Conservation (phyloP, 2,113 vertebrate species). For the Halichoeres trimaculatus region DNA sequence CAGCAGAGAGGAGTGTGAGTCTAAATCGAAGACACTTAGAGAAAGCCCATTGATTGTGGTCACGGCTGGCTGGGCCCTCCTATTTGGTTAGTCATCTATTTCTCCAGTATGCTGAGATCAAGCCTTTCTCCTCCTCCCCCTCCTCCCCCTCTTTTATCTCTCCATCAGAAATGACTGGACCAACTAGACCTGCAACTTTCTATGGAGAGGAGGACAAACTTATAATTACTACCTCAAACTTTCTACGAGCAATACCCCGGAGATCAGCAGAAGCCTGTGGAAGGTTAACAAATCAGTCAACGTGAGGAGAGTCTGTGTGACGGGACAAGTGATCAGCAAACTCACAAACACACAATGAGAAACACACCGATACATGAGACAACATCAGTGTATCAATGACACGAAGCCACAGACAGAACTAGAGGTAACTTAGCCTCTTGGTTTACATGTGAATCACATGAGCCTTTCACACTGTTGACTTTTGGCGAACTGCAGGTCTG, state of each 20-base stretch:
- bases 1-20: slow-evolving; percentile 64
- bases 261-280: slow-evolving; percentile 15
- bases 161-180: slow-evolving; percentile 67
- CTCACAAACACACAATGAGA: not conserved
- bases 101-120: slow-evolving; percentile 82
- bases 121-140: slow-evolving; percentile 48
- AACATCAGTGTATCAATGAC: not conserved
- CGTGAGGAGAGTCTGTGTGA: not conserved
- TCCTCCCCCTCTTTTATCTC: slow-evolving; percentile 56
- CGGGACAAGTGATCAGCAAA: not conserved
- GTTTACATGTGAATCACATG: too few relatives aligned
- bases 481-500: too few relatives aligned
- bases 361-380: not conserved
- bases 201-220: slow-evolving; percentile 48
- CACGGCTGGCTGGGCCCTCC: slow-evolving; percentile 84
- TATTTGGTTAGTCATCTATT: slow-evolving; percentile 89
- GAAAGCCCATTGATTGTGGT: slow-evolving; percentile 87
- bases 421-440: too few relatives aligned
- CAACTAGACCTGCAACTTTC: slow-evolving; percentile 64
- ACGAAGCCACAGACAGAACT: too few relatives aligned
- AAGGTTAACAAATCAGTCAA: slow-evolving; percentile 7
- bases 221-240: slow-evolving; percentile 57
- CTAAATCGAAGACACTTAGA: slow-evolving; percentile 86
- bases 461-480: too few relatives aligned
- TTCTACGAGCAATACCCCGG: slow-evolving; percentile 8